A percentile compares a stretch with the other conserved stretches of the same genome.
phyloP scores from a whole-genome alignment of 1,140 invertebrate species.

The Drosophila miranda region DNA sequence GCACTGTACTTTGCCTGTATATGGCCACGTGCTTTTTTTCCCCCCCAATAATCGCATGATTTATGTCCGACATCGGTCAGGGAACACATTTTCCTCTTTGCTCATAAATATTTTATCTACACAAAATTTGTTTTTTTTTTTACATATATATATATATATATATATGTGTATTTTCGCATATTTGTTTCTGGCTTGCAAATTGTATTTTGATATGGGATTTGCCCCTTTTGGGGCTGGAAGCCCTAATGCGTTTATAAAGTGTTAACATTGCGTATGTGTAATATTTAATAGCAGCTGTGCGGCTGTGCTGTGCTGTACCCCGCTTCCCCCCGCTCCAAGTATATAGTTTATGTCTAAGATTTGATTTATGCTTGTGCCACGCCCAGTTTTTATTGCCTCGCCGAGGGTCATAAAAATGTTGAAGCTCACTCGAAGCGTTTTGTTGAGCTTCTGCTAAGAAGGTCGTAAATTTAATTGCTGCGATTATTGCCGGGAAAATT shows the following conservation, averaged over 20 bases:
- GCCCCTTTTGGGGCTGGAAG: not conserved
- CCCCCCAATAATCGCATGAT: constrained; percentile 65
- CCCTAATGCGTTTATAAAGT: constrained; percentile 77
- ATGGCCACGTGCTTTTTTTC: constrained; percentile 60
- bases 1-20: constrained; percentile 29
- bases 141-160: constrained; percentile 19
- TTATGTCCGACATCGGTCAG: constrained; percentile 54
- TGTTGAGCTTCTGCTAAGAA: constrained; percentile 18
- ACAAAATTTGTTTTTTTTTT: constrained; percentile 26
- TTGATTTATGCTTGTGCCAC: constrained; percentile 62
- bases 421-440: constrained; percentile 32
- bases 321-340: not conserved
- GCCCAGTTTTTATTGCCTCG: constrained; percentile 59
- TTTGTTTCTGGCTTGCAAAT: constrained; percentile 55
- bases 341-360: constrained; percentile 38
- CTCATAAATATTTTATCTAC: constrained; percentile 50
- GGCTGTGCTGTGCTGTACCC: not conserved
- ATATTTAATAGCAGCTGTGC: constrained; percentile 69
- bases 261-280: constrained; percentile 71
- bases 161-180: constrained; percentile 20
- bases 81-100: constrained; percentile 16
- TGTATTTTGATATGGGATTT: constrained; percentile 62
- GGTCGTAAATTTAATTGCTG: constrained; percentile 69
- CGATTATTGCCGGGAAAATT: constrained; percentile 60
- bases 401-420: constrained; percentile 31